These are phyloP conservation scores for Pteropus alecto DNA, from an alignment of 2,113 vertebrate genomes.

Conservation along the genomic window DNA sequence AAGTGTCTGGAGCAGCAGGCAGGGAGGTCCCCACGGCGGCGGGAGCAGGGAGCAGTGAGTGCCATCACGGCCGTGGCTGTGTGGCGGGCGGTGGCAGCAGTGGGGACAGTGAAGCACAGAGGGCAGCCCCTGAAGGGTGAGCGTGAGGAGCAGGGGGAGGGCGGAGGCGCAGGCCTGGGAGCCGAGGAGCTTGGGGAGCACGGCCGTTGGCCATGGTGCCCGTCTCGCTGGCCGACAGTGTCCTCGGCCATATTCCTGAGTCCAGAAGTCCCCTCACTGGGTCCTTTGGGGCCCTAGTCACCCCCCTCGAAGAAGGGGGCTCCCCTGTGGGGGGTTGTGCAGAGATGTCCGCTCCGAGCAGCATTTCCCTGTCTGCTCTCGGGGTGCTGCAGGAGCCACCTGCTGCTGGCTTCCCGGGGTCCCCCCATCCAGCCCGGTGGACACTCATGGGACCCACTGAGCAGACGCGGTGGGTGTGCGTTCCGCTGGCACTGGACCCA, in stretches of 20 bases:
- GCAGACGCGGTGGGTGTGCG: rapidly evolving
- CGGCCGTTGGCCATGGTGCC: rapidly evolving
- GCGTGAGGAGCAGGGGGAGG: rapidly evolving
- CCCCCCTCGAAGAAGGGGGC: neutral
- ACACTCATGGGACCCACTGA: rapidly evolving
- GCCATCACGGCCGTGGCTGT: neutral
- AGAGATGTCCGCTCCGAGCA: rapidly evolving
- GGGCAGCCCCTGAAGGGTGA: neutral
- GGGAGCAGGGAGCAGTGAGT: neutral
- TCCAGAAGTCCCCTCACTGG: neutral
- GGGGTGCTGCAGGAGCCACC: neutral
- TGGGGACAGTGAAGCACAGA: neutral
- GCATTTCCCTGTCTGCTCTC: neutral
- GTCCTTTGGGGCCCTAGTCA: neutral
- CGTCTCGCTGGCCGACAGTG: rapidly evolving
- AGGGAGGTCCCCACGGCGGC: rapidly evolving
- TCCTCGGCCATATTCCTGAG: neutral
- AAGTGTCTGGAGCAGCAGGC: too few species aligned
- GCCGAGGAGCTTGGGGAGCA: neutral
- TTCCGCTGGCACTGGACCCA: too few species aligned
- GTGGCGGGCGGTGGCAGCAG: neutral
- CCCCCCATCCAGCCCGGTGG: rapidly evolving
- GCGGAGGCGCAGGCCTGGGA: neutral
- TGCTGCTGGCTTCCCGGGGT: neutral
- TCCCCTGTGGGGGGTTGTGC: rapidly evolving